Conservation (phyloP, 2,888 invertebrate genomes). For the Caradrina clavipalpis region DNA sequence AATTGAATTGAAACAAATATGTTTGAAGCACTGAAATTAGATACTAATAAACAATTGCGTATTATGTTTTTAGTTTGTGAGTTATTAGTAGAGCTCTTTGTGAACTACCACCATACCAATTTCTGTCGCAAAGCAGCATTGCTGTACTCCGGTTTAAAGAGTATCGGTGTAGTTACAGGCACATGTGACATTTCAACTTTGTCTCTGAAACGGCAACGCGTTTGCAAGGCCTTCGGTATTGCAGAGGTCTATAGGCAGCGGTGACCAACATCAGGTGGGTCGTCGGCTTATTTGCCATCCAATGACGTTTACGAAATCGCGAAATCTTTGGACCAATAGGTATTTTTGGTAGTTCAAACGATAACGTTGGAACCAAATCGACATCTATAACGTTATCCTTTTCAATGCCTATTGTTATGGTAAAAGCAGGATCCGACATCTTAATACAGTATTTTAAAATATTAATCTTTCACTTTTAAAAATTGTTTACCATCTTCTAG, state of each 20-base stretch:
- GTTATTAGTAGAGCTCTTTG: background rate
- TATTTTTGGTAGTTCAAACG: slow-evolving; percentile 72
- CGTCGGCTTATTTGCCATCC: too few species aligned
- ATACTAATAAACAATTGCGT: background rate
- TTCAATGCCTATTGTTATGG: slow-evolving; percentile 72
- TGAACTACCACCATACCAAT: too few species aligned
- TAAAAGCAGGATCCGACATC: slow-evolving; percentile 79
- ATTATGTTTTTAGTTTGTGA: background rate
- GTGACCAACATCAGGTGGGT: too few species aligned
- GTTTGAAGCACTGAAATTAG: slow-evolving; percentile 12
- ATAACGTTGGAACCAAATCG: slow-evolving; percentile 80
- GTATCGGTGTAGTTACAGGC: too few species aligned
- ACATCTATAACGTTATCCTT: slow-evolving; percentile 75
- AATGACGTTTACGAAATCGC: slow-evolving; percentile 72
- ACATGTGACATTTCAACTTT: too few species aligned
- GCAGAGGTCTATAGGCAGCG: too few species aligned
- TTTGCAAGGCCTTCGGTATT: too few species aligned
- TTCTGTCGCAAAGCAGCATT: too few species aligned
- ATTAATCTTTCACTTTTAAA: slow-evolving; percentile 66
- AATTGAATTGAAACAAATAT: slow-evolving; percentile 31
- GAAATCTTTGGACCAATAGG: slow-evolving; percentile 70
- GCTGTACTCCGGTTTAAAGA: too few species aligned
- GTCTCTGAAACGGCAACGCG: too few species aligned
- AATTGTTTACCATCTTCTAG: slow-evolving; percentile 70
- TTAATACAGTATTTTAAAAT: slow-evolving; percentile 71